Percentiles rank a stretch among this genome's conserved stretches.
Conservation (phyloP, 2,797 vertebrate species). For the Hydrolagus colliei region DNA sequence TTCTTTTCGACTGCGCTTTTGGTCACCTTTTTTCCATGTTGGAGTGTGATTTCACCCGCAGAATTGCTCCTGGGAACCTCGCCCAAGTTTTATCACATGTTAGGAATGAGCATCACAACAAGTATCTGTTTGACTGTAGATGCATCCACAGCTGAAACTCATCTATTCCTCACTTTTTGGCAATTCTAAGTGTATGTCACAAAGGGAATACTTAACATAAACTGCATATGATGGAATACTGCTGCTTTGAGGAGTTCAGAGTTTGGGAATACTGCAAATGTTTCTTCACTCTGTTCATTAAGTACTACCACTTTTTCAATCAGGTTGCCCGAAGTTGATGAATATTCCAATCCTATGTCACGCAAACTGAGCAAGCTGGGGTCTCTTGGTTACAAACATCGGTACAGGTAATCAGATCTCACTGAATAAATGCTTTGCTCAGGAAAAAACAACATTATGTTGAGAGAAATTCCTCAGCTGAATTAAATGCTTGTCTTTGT, state of each 20-base stretch:
- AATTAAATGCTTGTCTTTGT: not conserved
- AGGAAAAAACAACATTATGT: not conserved
- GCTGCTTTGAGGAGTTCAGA: not conserved
- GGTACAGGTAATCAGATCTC: constrained; percentile 58
- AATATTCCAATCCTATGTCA: constrained; percentile 58
- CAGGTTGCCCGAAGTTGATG: constrained; percentile 71
- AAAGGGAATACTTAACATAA: not conserved
- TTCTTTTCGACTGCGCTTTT: too few species aligned
- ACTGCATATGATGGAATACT: not conserved
- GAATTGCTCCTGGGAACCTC: too few species aligned
- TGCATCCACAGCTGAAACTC: not conserved
- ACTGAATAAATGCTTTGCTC: constrained; percentile 18
- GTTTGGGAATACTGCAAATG: not conserved
- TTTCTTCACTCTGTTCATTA: constrained; percentile 2
- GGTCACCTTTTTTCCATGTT: not conserved
- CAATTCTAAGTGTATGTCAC: not conserved
- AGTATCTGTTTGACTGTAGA: not conserved
- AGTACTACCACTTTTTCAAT: not conserved
- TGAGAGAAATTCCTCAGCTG: constrained; percentile 7
- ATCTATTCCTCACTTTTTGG: not conserved
- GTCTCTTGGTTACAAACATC: constrained; percentile 68
- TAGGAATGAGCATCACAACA: too few species aligned
- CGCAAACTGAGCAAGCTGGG: constrained; percentile 76
- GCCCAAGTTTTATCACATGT: too few species aligned
- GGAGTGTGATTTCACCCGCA: not conserved